Base-by-base conservation (phyloP, 64 coral and sea anemone genomes). In the Dendrophyllia cribrosa region DNA sequence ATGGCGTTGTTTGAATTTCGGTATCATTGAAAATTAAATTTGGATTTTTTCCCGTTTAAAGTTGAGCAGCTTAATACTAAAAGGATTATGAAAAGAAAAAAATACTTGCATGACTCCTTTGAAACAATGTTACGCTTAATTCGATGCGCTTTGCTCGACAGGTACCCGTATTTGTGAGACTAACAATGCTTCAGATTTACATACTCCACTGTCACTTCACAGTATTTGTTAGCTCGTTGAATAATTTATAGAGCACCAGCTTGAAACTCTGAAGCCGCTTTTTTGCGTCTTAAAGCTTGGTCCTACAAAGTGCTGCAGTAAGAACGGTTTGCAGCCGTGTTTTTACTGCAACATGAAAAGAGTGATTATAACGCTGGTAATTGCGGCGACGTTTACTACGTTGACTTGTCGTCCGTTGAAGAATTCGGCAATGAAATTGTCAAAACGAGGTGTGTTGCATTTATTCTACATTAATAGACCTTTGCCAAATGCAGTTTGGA, bases 241-340 rank as follows among this genome's bases (percentile, higher is more conserved):
- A 84, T 84, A 50, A 67, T 84, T 84, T 20, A 84, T 84, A 9
- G 72, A 22, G 62, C 47, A 68, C 43, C 60, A 68, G 80, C 47
- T n/a, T 46, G 45, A 19, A 51, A 51, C 44, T 67, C 46, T 84
- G 5, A 67, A 43, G 80, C 60, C 61, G 62, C 80, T 84, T 67
- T 68, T 44, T 12, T 9, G 80, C 45, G 62, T 50, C 62, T 19
- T 11, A 8, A 9, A 84, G 44, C 80, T 84, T 9, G 4, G 7
- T 23, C 45, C 45, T 66, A 43, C 47, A 23, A 7, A 49, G 19
- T 12, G 14, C 3, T 13, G 60, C 46, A 50, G 20, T 68, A 20
- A 50, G n/a, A 43, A 49, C 19, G 45, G 4, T 21, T 22, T 68
- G 19, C 43, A 84, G 44, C 19, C 11, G 21, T 56, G 3, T 56